phyloP scores from a whole-genome alignment of 2,113 vertebrate genomes.

The Zosterops borbonicus region DNA sequence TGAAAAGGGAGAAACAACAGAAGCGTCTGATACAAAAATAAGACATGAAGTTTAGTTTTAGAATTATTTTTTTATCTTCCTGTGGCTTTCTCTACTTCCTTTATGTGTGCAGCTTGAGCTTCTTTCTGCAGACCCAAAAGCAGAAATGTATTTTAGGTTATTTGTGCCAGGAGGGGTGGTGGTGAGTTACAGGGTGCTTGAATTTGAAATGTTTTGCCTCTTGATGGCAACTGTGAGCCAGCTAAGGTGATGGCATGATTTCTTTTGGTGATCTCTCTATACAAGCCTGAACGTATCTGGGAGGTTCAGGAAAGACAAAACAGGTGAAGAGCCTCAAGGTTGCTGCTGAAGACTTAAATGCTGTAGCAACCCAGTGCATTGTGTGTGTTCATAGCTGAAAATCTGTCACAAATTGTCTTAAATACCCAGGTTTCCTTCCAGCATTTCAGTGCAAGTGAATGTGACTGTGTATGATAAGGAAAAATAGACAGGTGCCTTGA shows the following conservation, averaged over 20 bases:
- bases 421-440: neutral
- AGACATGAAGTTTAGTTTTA: neutral
- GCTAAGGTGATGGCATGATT: neutral
- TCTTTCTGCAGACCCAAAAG: slow-evolving; percentile 13
- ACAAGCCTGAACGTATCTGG: neutral
- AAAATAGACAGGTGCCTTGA: neutral
- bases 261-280: neutral
- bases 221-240: slow-evolving; percentile 16
- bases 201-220: neutral
- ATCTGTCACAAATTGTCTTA: neutral
- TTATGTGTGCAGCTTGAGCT: slow-evolving; percentile 17
- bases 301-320: neutral
- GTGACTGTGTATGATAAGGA: neutral
- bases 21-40: neutral
- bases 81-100: slow-evolving; percentile 52
- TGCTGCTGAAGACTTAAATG: neutral
- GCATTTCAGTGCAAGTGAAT: neutral
- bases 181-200: neutral
- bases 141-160: neutral
- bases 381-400: neutral
- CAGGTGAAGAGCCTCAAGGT: neutral
- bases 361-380: neutral
- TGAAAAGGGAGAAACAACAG: neutral
- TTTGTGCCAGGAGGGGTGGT: neutral
- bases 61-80: neutral